Conservation (phyloP, 2,113 vertebrate species). For the Tauraco erythrolophus region DNA sequence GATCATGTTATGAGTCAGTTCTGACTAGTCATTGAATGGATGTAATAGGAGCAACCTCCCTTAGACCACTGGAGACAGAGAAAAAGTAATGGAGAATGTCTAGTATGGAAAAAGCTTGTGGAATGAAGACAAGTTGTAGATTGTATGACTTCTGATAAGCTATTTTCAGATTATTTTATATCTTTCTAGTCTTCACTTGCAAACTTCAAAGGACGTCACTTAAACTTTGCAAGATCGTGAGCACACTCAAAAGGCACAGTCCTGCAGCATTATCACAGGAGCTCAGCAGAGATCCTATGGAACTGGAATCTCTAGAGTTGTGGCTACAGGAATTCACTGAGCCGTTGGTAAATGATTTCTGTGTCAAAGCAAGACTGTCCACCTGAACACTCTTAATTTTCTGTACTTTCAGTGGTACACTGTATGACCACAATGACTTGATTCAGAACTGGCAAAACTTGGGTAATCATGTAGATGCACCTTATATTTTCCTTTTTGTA, state of each 20-base stretch:
- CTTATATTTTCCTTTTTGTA: background rate
- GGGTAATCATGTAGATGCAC: background rate
- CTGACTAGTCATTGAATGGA: background rate
- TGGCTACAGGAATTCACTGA: background rate
- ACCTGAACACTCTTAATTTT: background rate
- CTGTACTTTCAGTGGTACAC: background rate
- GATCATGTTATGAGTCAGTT: background rate
- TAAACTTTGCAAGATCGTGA: background rate
- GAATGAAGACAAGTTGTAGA: background rate
- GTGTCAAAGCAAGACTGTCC: background rate
- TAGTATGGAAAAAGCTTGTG: rapidly evolving
- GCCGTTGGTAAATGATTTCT: background rate
- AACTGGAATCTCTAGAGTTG: background rate
- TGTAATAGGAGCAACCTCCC: background rate
- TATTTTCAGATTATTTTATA: background rate
- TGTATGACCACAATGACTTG: background rate
- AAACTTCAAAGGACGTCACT: background rate
- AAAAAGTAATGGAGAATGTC: background rate
- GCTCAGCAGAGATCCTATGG: background rate
- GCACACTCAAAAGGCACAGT: background rate
- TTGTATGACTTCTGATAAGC: background rate
- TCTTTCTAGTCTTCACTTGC: background rate
- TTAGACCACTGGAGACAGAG: background rate
- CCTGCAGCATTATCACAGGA: background rate
- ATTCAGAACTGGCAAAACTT: background rate